Conservation (phyloP, 2,888 invertebrate genomes). For the Opisthograptis luteolata region DNA sequence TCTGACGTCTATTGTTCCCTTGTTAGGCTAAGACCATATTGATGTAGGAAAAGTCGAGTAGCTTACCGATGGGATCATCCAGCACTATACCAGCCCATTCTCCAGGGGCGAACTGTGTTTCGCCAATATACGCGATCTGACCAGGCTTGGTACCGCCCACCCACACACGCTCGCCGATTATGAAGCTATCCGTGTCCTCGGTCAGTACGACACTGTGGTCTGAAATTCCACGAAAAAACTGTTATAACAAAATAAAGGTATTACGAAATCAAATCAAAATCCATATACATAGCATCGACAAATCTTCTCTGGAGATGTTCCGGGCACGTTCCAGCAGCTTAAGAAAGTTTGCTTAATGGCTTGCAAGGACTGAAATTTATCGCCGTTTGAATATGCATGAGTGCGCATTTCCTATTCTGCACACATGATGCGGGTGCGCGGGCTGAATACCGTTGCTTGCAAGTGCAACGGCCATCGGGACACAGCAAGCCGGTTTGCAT, state of each 20-base stretch:
- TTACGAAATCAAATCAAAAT: slow-evolving; percentile 13
- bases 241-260: neutral
- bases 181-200: slow-evolving; percentile 97
- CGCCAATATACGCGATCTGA: slow-evolving; percentile 96
- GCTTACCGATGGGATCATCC: slow-evolving; percentile 95
- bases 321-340: slow-evolving; percentile 27
- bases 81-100: slow-evolving; percentile 99
- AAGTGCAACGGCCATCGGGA: slow-evolving; percentile 70
- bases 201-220: slow-evolving; percentile 93
- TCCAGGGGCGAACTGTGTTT: slow-evolving; percentile 98
- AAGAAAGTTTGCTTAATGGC: slow-evolving; percentile 47
- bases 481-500: slow-evolving; percentile 66
- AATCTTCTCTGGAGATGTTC: slow-evolving; percentile 4
- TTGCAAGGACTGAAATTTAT: slow-evolving; percentile 50
- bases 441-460: slow-evolving; percentile 70
- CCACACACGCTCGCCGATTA: slow-evolving; percentile 97
- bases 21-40: too few relatives aligned
- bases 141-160: slow-evolving; percentile 96
- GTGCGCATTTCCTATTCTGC: slow-evolving; percentile 58
- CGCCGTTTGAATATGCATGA: slow-evolving; percentile 62
- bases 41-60: too few relatives aligned
- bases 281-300: slow-evolving; percentile 1
- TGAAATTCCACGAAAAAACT: slow-evolving; percentile 64
- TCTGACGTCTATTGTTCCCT: too few relatives aligned
- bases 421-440: slow-evolving; percentile 60